These are phyloP conservation scores for Toxotes chatareus DNA, from an alignment of 2,113 vertebrate genomes.

Conservation along the genomic window DNA sequence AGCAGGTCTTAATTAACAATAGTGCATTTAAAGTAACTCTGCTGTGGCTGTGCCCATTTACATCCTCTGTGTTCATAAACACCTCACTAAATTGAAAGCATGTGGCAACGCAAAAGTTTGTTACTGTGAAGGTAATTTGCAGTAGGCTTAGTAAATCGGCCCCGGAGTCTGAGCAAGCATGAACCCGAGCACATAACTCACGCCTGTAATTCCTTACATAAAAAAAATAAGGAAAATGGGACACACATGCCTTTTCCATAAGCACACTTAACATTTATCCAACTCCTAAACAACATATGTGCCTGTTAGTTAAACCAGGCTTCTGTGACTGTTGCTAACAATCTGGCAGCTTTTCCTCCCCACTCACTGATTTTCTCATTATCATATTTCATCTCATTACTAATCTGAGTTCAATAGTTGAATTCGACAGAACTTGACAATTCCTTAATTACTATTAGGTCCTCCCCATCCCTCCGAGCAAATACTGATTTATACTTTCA, in stretches of 20 bases:
- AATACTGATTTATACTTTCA: slow-evolving; percentile 66
- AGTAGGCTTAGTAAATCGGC: slow-evolving; percentile 41
- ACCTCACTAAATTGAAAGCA: slow-evolving; percentile 30
- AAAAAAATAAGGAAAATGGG: not conserved
- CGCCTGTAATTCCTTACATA: not conserved
- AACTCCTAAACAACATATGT: not conserved
- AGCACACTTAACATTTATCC: not conserved
- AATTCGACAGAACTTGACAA: slow-evolving; percentile 66
- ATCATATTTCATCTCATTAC: slow-evolving; percentile 25
- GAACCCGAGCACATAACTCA: slow-evolving; percentile 15
- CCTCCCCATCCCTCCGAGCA: slow-evolving; percentile 55
- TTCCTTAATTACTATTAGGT: slow-evolving; percentile 68
- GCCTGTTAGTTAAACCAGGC: not conserved
- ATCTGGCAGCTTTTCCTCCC: not conserved
- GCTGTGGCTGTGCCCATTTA: slow-evolving; percentile 32
- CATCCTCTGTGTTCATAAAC: slow-evolving; percentile 12
- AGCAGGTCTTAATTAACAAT: slow-evolving; percentile 47
- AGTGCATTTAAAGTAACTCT: slow-evolving; percentile 46
- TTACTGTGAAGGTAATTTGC: slow-evolving; percentile 40
- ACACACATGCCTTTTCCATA: slow-evolving; percentile 1
- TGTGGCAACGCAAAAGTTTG: slow-evolving; percentile 29
- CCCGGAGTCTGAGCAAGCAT: not conserved
- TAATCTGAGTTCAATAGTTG: slow-evolving; percentile 60
- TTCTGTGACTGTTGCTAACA: slow-evolving; percentile 11
- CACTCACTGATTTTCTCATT: slow-evolving; percentile 53